Conservation (phyloP, 2,113 vertebrate species). For the Aleadryas rufinucha region DNA sequence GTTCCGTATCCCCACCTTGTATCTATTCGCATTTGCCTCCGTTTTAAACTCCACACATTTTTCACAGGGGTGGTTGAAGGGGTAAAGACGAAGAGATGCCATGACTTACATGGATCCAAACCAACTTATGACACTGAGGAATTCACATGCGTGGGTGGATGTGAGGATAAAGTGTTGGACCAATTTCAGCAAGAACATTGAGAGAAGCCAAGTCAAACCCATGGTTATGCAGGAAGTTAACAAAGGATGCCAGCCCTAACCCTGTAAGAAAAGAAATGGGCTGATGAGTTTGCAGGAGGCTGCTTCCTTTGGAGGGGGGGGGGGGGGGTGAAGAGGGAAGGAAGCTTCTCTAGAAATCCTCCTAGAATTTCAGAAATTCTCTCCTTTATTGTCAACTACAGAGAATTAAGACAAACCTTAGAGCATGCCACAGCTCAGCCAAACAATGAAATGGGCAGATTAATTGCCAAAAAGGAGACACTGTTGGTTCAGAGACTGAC, state of each 20-base stretch:
- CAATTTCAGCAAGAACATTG: neutral
- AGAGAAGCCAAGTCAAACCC: slow-evolving; percentile 24
- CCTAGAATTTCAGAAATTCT: neutral
- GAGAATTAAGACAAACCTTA: neutral
- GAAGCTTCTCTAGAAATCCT: neutral
- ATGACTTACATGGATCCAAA: neutral
- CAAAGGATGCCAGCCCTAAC: neutral
- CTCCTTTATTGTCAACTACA: neutral
- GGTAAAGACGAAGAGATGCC: neutral
- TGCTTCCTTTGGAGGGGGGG: neutral
- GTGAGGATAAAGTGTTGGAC: slow-evolving; percentile 1
- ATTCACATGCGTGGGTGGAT: neutral
- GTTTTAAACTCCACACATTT: neutral
- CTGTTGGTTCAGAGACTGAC: neutral
- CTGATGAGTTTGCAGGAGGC: neutral
- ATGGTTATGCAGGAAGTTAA: neutral
- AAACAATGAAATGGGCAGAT: neutral
- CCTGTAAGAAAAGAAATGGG: neutral
- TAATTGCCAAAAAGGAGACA: neutral
- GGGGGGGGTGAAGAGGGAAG: neutral
- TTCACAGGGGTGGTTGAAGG: neutral
- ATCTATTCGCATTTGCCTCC: neutral
- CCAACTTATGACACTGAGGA: neutral
- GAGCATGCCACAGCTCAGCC: neutral
- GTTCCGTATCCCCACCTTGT: neutral